A percentile compares a stretch with the other conserved stretches of the same genome.
phyloP scores from a whole-genome alignment of 2,888 invertebrate genomes.

The Ceramica pisi region DNA sequence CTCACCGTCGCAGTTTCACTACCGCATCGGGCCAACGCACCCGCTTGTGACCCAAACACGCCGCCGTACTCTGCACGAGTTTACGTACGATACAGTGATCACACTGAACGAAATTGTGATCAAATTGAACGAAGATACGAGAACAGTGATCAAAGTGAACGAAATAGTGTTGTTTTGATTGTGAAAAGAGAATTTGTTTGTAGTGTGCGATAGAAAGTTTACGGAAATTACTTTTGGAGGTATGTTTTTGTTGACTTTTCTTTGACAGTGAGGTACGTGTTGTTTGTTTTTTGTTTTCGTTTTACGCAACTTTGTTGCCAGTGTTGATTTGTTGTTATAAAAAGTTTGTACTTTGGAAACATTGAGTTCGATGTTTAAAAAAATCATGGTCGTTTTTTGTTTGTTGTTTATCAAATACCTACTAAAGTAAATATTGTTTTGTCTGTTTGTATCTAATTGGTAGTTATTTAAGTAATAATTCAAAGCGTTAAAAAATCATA shows the following conservation, averaged over 20 bases:
- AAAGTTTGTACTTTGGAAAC: background rate
- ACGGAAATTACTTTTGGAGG: constrained; percentile 18
- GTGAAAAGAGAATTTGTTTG: constrained; percentile 15
- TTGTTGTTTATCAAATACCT: background rate
- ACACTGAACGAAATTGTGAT: background rate
- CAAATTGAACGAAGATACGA: constrained; percentile 1
- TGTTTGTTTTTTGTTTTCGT: background rate
- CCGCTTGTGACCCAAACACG: constrained; percentile 36
- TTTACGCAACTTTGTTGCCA: background rate
- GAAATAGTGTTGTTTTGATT: constrained; percentile 16
- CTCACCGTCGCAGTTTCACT: constrained; percentile 64
- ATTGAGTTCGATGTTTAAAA: background rate
- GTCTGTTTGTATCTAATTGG: no score
- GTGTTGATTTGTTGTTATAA: background rate
- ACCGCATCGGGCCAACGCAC: constrained; percentile 63
- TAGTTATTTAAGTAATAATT: background rate
- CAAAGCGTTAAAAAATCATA: no score
- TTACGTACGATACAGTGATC: background rate
- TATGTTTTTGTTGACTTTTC: constrained; percentile 18
- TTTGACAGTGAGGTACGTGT: background rate
- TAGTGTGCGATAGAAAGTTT: constrained; percentile 39
- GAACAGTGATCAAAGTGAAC: background rate
- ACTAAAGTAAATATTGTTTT: background rate
- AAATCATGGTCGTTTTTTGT: background rate
- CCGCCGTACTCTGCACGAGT: background rate